A percentile compares a stretch with the other conserved stretches of the same genome.
These are phyloP conservation scores for Lepidocyrtoides sp. DNA, from an alignment of 2,888 invertebrate species.

Conservation along the genomic window DNA sequence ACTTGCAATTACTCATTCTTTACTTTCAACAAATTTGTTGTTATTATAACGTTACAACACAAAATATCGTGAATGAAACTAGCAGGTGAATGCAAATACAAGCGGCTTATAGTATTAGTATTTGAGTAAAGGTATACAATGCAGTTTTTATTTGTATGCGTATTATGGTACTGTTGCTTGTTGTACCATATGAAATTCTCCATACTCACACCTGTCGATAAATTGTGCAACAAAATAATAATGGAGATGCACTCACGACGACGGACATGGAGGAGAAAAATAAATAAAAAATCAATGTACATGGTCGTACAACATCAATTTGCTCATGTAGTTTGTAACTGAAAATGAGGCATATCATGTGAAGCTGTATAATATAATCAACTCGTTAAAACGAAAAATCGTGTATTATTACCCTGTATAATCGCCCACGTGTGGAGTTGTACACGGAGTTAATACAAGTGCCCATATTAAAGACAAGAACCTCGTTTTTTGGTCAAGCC, in stretches of 20 bases:
- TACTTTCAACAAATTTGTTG: not conserved
- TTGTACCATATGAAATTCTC: not conserved
- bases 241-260: not conserved
- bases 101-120: too few relatives aligned
- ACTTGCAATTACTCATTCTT: constrained; percentile 49
- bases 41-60: not conserved
- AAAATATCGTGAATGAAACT: not conserved
- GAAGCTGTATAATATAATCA: constrained; percentile 35
- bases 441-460: not conserved
- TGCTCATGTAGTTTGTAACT: constrained; percentile 28
- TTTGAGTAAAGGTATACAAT: too few relatives aligned
- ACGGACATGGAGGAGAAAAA: constrained; percentile 14
- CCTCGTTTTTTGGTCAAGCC: not conserved
- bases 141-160: too few relatives aligned
- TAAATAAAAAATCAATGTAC: not conserved
- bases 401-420: constrained; percentile 5
- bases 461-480: not conserved
- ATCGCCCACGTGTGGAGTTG: not conserved
- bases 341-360: constrained; percentile 7
- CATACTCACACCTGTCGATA: constrained; percentile 9
- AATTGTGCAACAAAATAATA: constrained; percentile 15
- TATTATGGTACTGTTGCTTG: too few relatives aligned
- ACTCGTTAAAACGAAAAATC: constrained; percentile 44
- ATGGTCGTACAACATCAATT: constrained; percentile 2
- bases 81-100: not conserved